Evolutionary conservation across 2,888 invertebrate species (phyloP).

Genomic region (Athalia circularis): DNA sequence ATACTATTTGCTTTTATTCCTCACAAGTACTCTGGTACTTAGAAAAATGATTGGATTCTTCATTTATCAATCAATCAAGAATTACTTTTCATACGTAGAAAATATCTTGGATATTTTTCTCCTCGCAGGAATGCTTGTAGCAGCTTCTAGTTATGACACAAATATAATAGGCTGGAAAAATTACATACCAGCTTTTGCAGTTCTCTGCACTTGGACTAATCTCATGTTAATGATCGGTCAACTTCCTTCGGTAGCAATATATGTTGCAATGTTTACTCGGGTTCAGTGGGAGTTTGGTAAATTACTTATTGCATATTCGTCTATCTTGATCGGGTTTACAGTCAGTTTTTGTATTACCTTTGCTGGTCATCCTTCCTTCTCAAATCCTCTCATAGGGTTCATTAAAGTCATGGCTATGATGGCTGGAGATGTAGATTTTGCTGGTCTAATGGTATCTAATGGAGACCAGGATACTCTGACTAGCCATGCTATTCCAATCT

Average conservation of each 20-base stretch:
- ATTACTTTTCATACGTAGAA: constrained; percentile 72
- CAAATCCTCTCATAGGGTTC: constrained; percentile 70
- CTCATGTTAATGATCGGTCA: constrained; percentile 74
- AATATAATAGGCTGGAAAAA: constrained; percentile 70
- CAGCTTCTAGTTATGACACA: constrained; percentile 65
- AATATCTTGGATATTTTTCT: constrained; percentile 70
- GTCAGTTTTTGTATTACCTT: constrained; percentile 74
- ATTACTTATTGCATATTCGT: constrained; percentile 72
- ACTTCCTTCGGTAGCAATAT: constrained; percentile 74
- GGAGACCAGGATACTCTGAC: constrained; percentile 55
- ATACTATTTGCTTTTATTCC: constrained; percentile 67
- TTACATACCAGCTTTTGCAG: constrained; percentile 72
- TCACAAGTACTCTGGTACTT: too few relatives aligned
- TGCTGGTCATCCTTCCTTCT: constrained; percentile 69
- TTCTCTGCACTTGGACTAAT: constrained; percentile 73
- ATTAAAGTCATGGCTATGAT: constrained; percentile 73
- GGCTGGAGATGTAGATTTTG: constrained; percentile 72
- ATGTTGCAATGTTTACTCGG: constrained; percentile 75
- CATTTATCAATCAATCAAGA: constrained; percentile 68
- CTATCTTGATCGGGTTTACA: constrained; percentile 73
- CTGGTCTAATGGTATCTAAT: constrained; percentile 66
- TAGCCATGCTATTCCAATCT: constrained; percentile 67
- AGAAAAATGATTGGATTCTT: constrained; percentile 70
- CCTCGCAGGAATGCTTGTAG: constrained; percentile 68
- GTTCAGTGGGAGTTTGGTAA: constrained; percentile 73